Base-by-base conservation (phyloP, 2,113 vertebrate species). In the Lonchura striata region DNA sequence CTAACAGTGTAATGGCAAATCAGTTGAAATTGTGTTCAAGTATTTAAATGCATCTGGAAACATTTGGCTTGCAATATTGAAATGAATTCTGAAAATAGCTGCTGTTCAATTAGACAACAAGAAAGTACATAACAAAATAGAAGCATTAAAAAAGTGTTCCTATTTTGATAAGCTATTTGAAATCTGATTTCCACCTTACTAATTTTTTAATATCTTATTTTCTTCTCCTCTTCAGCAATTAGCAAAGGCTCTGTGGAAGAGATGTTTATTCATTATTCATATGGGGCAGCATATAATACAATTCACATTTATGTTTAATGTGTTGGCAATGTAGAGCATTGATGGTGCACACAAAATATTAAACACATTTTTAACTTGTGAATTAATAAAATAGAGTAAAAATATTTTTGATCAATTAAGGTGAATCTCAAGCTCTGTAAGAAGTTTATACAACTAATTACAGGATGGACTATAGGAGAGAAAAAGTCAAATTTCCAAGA, bases 331-430 rank as follows among this genome's bases (percentile, higher is more conserved):
- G 28, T 31, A 53, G 31, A 85, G 25, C 9, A 60, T 6, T 18
- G 16, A 11, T 33, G 33, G 23, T 13, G 10, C 2, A 3, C 4
- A 1, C 39, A 82, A 65, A 61, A 63, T 1, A 4, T 8, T 37
- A 20, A 31, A 61, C 10, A 25, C 0, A n/a, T 24, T 83, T 92
- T 47, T 60, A 60, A 54, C 19, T 39, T 35, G 11, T 35, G 20
- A 79, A 82, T 61, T 68, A 60, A 44, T 42, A 28, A 86, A 71
- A 65, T 27, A 23, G 10, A 80, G 3, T 39, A 74, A 4, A 80
- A 74, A 31, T 65, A 44, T 54, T 80, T 71, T 64, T 74, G 3
- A 28, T 53, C 39, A 49, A 5, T 7, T 56, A 22, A 33, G 14
- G 4, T 50, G 30, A 66, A 61, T 42, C 25, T 66, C 71, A 63